Conservation (phyloP, 2,797 vertebrate species). For the Cossypha polioptera region DNA sequence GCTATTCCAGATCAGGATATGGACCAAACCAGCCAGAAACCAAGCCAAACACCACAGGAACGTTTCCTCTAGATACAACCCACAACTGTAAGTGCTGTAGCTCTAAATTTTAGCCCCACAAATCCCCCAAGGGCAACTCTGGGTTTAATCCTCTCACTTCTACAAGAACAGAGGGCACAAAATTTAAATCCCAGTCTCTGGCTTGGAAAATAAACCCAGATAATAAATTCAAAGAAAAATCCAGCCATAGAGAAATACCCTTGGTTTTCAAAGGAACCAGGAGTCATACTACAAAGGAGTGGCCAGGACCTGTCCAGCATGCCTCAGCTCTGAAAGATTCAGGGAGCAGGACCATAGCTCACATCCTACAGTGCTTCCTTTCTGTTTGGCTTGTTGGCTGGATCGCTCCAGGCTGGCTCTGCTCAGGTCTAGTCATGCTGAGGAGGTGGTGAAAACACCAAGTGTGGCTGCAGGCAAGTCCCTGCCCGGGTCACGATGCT, state of each 20-base stretch:
- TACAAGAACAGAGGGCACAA: neutral
- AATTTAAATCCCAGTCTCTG: neutral
- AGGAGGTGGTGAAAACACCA: slow-evolving; percentile 59
- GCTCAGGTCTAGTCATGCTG: slow-evolving; percentile 79
- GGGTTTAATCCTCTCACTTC: neutral
- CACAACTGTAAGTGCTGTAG: neutral
- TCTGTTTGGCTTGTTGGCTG: slow-evolving; percentile 70
- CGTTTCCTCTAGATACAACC: neutral
- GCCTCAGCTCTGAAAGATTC: neutral
- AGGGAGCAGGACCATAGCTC: neutral
- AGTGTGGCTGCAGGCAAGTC: slow-evolving; percentile 60
- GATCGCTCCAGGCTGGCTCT: slow-evolving; percentile 6
- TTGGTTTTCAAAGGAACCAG: neutral
- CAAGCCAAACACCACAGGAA: slow-evolving; percentile 60
- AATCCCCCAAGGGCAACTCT: neutral
- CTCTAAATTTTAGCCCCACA: neutral
- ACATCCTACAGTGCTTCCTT: neutral
- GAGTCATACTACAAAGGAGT: neutral
- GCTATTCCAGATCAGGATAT: slow-evolving; percentile 40
- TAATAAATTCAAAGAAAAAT: neutral
- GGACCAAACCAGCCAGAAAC: slow-evolving; percentile 63
- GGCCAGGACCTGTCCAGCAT: neutral
- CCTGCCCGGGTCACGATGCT: slow-evolving; percentile 51
- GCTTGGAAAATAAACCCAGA: neutral
- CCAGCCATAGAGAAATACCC: neutral